Percentiles rank a stretch among this genome's conserved stretches.
These are phyloP conservation scores for Serranus cabrilla DNA, from an alignment of 2,797 vertebrate species.

Conservation along the genomic window DNA sequence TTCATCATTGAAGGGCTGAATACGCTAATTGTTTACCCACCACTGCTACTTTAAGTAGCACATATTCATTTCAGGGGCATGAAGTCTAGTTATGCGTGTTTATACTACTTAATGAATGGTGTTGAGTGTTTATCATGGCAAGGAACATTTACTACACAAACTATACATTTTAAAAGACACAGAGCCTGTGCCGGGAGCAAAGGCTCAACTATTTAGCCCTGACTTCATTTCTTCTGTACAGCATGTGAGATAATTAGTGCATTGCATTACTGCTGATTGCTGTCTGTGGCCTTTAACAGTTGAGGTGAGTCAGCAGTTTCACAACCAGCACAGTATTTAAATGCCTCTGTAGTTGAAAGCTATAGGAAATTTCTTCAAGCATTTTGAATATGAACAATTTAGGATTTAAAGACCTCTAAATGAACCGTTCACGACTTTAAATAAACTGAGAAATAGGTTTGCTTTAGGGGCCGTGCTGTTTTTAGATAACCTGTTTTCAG, in stretches of 20 bases:
- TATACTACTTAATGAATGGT: constrained; percentile 77
- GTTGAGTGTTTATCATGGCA: constrained; percentile 68
- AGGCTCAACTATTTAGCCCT: constrained; percentile 43
- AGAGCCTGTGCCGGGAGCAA: constrained; percentile 37
- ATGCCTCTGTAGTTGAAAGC: constrained; percentile 17
- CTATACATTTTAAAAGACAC: constrained; percentile 67
- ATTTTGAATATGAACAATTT: constrained; percentile 6
- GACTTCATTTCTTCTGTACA: constrained; percentile 33
- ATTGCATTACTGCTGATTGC: constrained; percentile 39
- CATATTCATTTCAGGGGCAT: constrained; percentile 80
- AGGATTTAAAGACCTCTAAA: constrained; percentile 32
- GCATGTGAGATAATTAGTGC: constrained; percentile 52
- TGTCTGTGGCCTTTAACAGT: constrained; percentile 32
- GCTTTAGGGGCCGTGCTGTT: not conserved
- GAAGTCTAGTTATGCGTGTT: constrained; percentile 77
- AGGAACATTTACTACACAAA: constrained; percentile 66
- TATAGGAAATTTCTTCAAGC: constrained; percentile 7
- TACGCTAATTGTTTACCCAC: constrained; percentile 88
- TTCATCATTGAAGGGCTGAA: constrained; percentile 82
- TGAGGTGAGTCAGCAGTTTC: constrained; percentile 44
- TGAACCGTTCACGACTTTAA: constrained; percentile 4
- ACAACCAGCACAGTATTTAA: constrained; percentile 25
- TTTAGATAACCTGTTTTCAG: not conserved
- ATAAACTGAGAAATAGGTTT: constrained; percentile 4
- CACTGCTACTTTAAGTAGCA: constrained; percentile 84